Percentiles rank a stretch among this genome's conserved stretches.
Conservation (phyloP, 53 echinoderm and acorn worm genomes). For the Zoroaster sp. region DNA sequence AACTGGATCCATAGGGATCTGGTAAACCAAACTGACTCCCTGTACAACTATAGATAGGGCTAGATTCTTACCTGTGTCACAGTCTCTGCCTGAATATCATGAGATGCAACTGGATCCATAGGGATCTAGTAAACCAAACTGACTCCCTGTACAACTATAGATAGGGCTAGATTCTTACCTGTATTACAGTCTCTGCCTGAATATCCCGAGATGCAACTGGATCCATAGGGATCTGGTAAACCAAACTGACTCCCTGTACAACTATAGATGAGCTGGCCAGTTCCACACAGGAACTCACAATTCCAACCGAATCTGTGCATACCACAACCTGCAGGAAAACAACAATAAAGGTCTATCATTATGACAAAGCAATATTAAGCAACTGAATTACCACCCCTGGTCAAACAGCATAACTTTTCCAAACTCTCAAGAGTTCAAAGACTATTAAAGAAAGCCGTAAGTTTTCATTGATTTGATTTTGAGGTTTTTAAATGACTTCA, state of each 20-base stretch:
- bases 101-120: no score
- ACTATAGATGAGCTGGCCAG: neutral
- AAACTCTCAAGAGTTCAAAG: no score
- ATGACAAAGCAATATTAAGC: neutral
- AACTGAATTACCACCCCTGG: neutral
- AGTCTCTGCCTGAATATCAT: no score
- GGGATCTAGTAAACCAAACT: neutral
- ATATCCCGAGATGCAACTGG: neutral
- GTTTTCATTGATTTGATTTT: no score
- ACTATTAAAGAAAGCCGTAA: no score
- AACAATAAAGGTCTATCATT: neutral
- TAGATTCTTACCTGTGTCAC: no score
- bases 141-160: no score
- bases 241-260: conserved; percentile 32
- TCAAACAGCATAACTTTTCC: neutral
- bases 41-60: no score
- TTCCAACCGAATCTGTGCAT: conserved; percentile 51
- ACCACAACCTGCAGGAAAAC: conserved; percentile 35
- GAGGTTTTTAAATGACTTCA: no score
- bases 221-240: neutral
- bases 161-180: neutral
- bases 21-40: no score
- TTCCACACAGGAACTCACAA: conserved; percentile 60
- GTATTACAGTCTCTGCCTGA: neutral
- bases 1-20: no score